These are phyloP conservation scores for Poliocrania exsul DNA, from an alignment of 2,797 vertebrate species.

Conservation along the genomic window DNA sequence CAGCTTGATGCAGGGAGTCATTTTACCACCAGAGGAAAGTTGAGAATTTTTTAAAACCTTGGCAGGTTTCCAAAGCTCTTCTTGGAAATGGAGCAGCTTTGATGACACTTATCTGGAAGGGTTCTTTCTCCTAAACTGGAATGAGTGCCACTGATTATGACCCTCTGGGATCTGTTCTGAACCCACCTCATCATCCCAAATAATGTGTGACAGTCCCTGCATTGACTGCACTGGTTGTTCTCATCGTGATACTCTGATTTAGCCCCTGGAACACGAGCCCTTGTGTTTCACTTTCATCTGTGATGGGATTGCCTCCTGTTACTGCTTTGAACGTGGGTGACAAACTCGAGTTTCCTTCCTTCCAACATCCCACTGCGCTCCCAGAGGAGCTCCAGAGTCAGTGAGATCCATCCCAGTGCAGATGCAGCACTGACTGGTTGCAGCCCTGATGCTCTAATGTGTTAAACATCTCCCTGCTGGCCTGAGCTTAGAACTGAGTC, in stretches of 20 bases:
- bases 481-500: not conserved
- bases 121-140: not conserved
- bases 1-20: too few relatives aligned
- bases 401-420: not conserved
- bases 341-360: not conserved
- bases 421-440: not conserved
- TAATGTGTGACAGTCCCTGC: not conserved
- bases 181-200: not conserved
- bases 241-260: not conserved
- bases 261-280: not conserved
- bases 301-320: not conserved
- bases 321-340: not conserved
- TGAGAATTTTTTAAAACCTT: not conserved
- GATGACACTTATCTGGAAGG: not conserved
- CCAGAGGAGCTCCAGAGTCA: fast-evolving
- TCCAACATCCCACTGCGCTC: fast-evolving
- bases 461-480: not conserved
- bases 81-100: not conserved
- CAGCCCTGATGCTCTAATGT: not conserved
- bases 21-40: too few relatives aligned
- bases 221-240: not conserved
- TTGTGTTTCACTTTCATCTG: fast-evolving
- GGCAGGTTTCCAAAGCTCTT: not conserved
- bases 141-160: fast-evolving
- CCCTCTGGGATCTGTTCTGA: not conserved